A percentile compares a stretch with the other conserved stretches of the same genome.
Conservation (phyloP, 2,888 invertebrate species). For the Drosophila yooni region DNA sequence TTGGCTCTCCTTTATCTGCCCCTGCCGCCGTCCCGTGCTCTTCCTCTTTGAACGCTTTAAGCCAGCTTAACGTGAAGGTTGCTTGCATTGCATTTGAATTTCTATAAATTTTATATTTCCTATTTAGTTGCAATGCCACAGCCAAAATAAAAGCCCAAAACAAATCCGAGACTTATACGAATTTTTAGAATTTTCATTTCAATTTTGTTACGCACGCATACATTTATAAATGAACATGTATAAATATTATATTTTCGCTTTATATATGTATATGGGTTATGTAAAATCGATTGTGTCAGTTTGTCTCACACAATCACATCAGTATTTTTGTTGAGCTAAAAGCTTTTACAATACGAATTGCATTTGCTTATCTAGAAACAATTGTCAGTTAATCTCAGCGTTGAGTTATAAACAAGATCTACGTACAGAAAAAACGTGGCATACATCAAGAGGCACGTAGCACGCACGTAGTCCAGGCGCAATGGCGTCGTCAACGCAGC, state of each 20-base stretch:
- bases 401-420: slow-evolving; percentile 31
- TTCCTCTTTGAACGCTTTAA: slow-evolving; percentile 54
- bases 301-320: not conserved
- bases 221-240: not conserved
- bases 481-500: slow-evolving; percentile 41
- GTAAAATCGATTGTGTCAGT: not conserved
- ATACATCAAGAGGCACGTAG: slow-evolving; percentile 56
- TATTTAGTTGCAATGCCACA: slow-evolving; percentile 62
- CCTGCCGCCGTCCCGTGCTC: not conserved
- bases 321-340: not conserved
- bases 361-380: slow-evolving; percentile 33
- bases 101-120: slow-evolving; percentile 75
- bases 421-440: slow-evolving; percentile 35
- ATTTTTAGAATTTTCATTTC: slow-evolving; percentile 42
- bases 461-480: slow-evolving; percentile 19
- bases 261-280: not conserved
- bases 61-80: slow-evolving; percentile 66
- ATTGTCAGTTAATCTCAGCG: slow-evolving; percentile 49
- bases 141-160: slow-evolving; percentile 25
- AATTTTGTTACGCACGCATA: slow-evolving; percentile 15
- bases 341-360: slow-evolving; percentile 23
- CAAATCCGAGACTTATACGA: slow-evolving; percentile 27
- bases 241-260: not conserved
- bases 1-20: not conserved
- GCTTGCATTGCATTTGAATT: slow-evolving; percentile 64